phyloP scores from a whole-genome alignment of 2,888 invertebrate genomes.

The Geotrupes spiniger region DNA sequence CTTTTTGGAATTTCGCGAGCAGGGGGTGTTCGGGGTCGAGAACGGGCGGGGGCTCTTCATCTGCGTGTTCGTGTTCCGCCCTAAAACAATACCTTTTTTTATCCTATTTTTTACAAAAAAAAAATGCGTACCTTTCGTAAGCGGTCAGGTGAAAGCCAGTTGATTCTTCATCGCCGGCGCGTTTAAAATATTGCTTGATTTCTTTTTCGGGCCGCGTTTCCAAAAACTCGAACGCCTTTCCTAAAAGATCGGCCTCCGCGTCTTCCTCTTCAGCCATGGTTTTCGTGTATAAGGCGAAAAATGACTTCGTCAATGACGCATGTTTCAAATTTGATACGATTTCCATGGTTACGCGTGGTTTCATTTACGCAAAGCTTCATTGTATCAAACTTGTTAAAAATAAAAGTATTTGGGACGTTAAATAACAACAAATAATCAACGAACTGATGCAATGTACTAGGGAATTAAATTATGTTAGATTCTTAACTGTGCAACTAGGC shows the following conservation, averaged over 20 bases:
- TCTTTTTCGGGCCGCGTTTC: constrained; percentile 2
- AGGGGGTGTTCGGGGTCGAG: constrained; percentile 71
- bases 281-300: neutral
- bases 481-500: constrained; percentile 1
- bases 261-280: constrained; percentile 8
- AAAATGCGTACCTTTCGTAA: constrained; percentile 9
- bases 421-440: too few relatives aligned
- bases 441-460: constrained; percentile 12
- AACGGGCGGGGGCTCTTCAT: constrained; percentile 49
- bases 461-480: constrained; percentile 9
- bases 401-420: too few relatives aligned
- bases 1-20: constrained; percentile 69
- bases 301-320: neutral
- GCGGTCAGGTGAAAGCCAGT: constrained; percentile 9
- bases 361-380: neutral
- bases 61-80: neutral
- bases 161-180: constrained; percentile 2
- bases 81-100: neutral
- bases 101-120: too few relatives aligned
- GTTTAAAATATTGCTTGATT: constrained; percentile 12
- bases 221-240: constrained; percentile 16
- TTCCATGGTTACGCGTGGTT: constrained; percentile 1
- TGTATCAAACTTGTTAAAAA: neutral
- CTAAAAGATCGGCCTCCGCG: constrained; percentile 4
- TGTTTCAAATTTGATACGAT: neutral